phyloP scores from a whole-genome alignment of 2,797 vertebrate genomes.

The Garrulus glandarius region DNA sequence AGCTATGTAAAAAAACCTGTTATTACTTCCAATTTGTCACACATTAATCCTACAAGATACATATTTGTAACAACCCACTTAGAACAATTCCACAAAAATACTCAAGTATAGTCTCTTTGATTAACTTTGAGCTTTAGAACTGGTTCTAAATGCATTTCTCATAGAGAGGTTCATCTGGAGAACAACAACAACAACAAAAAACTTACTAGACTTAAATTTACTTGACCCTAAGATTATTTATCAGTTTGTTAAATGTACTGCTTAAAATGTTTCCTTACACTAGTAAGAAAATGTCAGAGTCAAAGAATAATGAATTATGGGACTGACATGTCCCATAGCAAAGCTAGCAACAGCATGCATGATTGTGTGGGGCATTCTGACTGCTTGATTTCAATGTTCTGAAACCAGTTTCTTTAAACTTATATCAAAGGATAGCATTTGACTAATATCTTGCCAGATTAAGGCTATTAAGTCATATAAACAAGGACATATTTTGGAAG shows the following conservation, averaged over 20 bases:
- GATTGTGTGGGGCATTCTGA: neutral
- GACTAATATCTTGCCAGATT: neutral
- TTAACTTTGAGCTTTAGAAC: neutral
- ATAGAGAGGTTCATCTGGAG: neutral
- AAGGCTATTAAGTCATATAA: neutral
- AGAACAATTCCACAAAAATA: neutral
- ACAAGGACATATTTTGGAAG: neutral
- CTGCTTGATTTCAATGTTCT: neutral
- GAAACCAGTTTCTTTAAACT: neutral
- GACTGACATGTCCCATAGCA: neutral
- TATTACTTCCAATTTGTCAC: neutral
- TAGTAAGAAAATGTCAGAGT: neutral
- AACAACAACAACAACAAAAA: fast-evolving
- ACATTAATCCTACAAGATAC: neutral
- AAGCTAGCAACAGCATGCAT: neutral
- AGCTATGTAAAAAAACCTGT: neutral
- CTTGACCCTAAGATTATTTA: neutral
- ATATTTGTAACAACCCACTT: neutral
- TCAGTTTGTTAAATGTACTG: neutral
- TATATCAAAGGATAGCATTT: neutral
- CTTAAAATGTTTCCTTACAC: neutral
- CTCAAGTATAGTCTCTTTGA: neutral
- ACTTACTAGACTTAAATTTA: neutral
- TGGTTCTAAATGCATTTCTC: neutral
- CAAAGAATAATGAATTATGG: neutral